phyloP scores from a whole-genome alignment of 1,140 invertebrate genomes.

The Heliconius nattereri region DNA sequence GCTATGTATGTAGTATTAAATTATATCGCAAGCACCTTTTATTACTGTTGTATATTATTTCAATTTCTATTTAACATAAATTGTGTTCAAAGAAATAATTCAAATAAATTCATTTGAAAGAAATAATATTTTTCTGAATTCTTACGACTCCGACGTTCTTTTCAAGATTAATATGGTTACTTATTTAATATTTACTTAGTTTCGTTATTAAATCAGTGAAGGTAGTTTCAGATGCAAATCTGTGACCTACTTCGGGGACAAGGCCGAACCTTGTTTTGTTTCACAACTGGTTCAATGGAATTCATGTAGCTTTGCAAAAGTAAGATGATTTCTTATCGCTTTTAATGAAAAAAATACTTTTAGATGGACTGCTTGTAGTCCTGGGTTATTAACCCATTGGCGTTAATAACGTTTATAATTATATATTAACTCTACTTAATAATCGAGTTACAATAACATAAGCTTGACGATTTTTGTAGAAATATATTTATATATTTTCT shows the following conservation, averaged over 20 bases:
- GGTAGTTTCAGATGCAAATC: conserved; percentile 46
- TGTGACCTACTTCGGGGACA: conserved; percentile 50
- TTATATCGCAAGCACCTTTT: no score
- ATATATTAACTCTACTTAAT: background rate
- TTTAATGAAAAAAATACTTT: background rate
- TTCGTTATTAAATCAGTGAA: conserved; percentile 37
- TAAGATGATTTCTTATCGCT: conserved; percentile 9
- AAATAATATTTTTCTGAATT: background rate
- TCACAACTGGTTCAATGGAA: conserved; percentile 37
- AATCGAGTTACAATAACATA: background rate
- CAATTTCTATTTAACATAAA: no score
- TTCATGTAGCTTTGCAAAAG: conserved; percentile 28
- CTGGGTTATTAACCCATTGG: background rate
- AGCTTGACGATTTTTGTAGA: no score
- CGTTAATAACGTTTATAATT: background rate
- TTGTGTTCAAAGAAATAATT: no score
- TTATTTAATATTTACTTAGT: conserved; percentile 18
- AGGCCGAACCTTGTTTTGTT: conserved; percentile 46
- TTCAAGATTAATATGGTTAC: background rate
- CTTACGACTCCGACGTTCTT: background rate
- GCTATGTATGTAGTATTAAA: no score
- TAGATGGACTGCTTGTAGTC: no score
- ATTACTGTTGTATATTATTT: no score
- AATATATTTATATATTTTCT: background rate
- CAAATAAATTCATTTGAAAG: no score